Conservation (phyloP, 2,113 vertebrate species). For the Pluvialis apricaria region DNA sequence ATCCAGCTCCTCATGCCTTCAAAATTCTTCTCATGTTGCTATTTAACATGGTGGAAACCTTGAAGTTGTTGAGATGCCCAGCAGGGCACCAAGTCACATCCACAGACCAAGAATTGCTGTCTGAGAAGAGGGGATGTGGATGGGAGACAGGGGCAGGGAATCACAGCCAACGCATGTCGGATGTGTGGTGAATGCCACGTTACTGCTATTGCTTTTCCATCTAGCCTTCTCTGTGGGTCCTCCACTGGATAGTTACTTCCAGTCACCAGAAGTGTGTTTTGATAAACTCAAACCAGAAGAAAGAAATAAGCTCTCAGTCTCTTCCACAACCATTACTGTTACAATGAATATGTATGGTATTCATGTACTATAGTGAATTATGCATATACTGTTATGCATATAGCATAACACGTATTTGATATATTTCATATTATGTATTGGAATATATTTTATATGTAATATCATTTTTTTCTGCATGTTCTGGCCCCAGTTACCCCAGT, state of each 20-base stretch:
- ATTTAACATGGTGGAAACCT: neutral
- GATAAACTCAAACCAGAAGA: neutral
- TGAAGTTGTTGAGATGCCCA: neutral
- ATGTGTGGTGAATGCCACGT: neutral
- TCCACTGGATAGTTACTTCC: neutral
- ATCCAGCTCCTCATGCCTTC: neutral
- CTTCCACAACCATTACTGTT: neutral
- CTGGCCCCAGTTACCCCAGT: neutral
- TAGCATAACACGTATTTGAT: neutral
- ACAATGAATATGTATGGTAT: neutral
- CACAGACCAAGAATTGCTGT: neutral
- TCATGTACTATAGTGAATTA: neutral
- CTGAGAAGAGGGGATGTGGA: neutral
- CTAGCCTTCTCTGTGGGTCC: neutral
- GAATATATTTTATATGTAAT: neutral
- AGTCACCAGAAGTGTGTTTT: neutral
- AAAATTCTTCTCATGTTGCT: neutral
- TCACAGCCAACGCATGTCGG: rapidly evolving
- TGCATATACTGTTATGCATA: neutral
- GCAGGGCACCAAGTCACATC: neutral
- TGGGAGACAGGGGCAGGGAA: neutral
- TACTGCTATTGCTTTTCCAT: neutral
- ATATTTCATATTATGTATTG: neutral
- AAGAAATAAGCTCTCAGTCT: neutral
- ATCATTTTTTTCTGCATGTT: neutral